phyloP scores from a whole-genome alignment of 2,888 invertebrate genomes.

The Minunthozetes semirufus region DNA sequence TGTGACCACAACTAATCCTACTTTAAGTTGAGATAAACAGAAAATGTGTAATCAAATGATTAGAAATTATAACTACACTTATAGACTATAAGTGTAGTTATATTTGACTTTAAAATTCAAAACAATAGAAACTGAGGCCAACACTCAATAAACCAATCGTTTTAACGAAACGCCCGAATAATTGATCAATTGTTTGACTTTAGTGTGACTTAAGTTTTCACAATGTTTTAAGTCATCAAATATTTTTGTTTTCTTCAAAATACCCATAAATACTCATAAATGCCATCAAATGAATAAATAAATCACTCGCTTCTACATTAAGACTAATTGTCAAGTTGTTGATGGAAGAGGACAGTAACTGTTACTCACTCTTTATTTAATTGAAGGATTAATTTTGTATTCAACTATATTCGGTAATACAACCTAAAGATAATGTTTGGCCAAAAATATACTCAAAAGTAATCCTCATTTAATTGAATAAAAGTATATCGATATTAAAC shows the following conservation, averaged over 20 bases:
- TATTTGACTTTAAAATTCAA: background rate
- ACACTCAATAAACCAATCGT: background rate
- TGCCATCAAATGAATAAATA: background rate
- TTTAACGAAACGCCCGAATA: constrained; percentile 17
- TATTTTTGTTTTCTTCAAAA: background rate
- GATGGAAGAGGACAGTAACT: no score
- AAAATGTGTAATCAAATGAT: constrained; percentile 1
- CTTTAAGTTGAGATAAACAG: background rate
- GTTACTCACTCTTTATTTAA: no score
- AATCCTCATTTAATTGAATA: no score
- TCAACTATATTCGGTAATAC: no score
- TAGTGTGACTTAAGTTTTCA: background rate
- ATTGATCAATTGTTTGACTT: background rate
- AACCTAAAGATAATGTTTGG: no score
- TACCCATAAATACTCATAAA: background rate
- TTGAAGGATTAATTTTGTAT: no score
- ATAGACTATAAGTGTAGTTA: no score
- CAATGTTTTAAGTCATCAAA: constrained; percentile 1
- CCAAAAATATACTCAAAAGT: no score
- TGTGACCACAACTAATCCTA: constrained; percentile 8
- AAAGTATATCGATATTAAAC: no score
- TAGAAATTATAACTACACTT: no score
- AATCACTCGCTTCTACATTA: background rate
- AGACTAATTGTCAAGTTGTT: background rate
- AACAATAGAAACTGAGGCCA: background rate